Evolutionary conservation across 2,888 invertebrate genomes (phyloP).

Genomic region (Cheiracanthium punctorium): DNA sequence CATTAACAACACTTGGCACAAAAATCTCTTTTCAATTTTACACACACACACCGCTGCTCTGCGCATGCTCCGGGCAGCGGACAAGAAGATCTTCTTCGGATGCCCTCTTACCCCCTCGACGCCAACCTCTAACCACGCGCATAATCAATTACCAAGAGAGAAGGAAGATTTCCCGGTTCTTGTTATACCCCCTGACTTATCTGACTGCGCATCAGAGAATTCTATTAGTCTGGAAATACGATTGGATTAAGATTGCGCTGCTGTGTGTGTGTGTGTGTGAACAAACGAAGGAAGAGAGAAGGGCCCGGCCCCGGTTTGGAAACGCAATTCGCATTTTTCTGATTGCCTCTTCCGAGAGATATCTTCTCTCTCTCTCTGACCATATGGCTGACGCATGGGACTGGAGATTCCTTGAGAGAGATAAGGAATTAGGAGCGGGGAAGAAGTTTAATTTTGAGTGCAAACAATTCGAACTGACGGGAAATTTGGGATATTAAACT

Average conservation of each 20-base stretch:
- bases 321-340: no score
- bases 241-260: conserved; percentile 53
- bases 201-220: conserved; percentile 37
- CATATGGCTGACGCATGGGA: conserved; percentile 1
- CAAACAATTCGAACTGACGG: no score
- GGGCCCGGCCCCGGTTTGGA: neutral
- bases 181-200: conserved; percentile 29
- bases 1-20: no score
- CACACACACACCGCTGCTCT: no score
- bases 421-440: neutral
- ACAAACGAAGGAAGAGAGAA: conserved; percentile 7
- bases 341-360: neutral
- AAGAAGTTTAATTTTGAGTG: neutral
- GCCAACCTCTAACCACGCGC: conserved; percentile 38
- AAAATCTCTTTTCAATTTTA: no score
- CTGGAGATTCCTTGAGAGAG: neutral
- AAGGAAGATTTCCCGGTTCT: conserved; percentile 5
- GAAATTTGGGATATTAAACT: no score
- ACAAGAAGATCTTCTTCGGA: neutral
- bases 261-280: neutral
- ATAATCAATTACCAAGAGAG: conserved; percentile 35
- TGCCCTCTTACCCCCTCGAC: neutral
- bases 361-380: neutral
- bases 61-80: neutral
- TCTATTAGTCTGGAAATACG: conserved; percentile 42